Evolutionary conservation across 2,113 vertebrate species (phyloP).

Genomic region (Coryphaenoides rupestris): DNA sequence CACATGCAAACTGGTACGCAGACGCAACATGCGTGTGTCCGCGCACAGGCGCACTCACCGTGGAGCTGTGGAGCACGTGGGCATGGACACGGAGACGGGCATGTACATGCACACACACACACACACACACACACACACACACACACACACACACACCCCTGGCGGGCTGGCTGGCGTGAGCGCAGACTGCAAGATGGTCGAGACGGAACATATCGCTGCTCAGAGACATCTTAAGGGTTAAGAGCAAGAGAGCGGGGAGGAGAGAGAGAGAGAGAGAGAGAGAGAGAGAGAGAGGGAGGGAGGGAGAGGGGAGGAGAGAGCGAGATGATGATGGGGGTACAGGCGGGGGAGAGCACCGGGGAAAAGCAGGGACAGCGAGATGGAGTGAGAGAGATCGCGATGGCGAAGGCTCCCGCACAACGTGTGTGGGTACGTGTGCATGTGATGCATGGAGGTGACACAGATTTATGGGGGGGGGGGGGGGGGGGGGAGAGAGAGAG

Average conservation of each 20-base stretch:
- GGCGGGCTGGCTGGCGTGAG: constrained; percentile 19
- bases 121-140: constrained; percentile 27
- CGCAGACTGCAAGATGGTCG: constrained; percentile 48
- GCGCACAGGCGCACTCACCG: neutral
- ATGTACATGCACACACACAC: constrained; percentile 27
- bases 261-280: constrained; percentile 28
- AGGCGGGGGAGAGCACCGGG: constrained; percentile 52
- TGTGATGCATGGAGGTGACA: constrained; percentile 65
- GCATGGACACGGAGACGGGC: neutral
- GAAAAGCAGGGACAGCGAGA: constrained; percentile 55
- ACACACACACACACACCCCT: constrained; percentile 1
- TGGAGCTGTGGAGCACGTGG: constrained; percentile 5
- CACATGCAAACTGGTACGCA: no score
- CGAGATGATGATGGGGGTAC: constrained; percentile 48
- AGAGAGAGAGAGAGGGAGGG: constrained; percentile 5
- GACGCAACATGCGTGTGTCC: no score
- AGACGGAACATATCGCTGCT: constrained; percentile 57
- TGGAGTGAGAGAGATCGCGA: constrained; percentile 13
- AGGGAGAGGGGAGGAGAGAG: constrained; percentile 9
- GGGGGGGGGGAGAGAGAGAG: no score
- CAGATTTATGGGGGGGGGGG: constrained; percentile 63
- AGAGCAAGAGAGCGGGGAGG: constrained; percentile 8
- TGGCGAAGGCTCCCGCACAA: constrained; percentile 51
- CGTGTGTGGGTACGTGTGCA: constrained; percentile 55
- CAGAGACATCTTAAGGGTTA: constrained; percentile 42